These are phyloP conservation scores for Seladonia tumulorum DNA, from an alignment of 2,888 invertebrate genomes.

Conservation along the genomic window DNA sequence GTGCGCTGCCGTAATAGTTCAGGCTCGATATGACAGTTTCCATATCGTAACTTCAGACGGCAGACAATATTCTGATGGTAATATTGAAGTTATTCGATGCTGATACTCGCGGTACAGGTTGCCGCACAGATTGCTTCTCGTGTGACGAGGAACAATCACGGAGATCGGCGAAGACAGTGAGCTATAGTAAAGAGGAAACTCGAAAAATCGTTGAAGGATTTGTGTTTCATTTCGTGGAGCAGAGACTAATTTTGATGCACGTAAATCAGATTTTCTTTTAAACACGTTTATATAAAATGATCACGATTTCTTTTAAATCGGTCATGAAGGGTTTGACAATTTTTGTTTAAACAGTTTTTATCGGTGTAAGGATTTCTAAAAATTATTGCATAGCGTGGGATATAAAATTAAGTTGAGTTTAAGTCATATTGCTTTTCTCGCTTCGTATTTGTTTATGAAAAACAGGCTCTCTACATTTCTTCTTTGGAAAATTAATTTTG, in stretches of 20 bases:
- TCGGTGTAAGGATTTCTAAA: no score
- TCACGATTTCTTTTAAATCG: background rate
- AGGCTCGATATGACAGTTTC: background rate
- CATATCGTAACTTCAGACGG: background rate
- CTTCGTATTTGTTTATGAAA: background rate
- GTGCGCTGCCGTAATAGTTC: constrained; percentile 4
- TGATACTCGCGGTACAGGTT: background rate
- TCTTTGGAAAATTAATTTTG: background rate
- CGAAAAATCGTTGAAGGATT: background rate
- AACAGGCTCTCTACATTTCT: background rate
- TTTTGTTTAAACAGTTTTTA: no score
- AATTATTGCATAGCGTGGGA: background rate
- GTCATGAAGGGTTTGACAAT: no score
- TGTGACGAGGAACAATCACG: background rate
- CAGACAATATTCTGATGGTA: constrained; percentile 4
- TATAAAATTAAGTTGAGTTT: background rate
- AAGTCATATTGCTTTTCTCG: background rate
- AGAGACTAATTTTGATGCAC: background rate
- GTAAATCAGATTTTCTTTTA: no score
- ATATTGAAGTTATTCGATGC: constrained; percentile 14
- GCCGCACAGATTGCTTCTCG: background rate
- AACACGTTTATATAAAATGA: no score
- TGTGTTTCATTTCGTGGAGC: background rate
- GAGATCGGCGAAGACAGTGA: background rate
- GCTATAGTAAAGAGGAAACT: background rate